Base-by-base conservation (phyloP, 2,797 vertebrate species). In the Coregonus ussuriensis region DNA sequence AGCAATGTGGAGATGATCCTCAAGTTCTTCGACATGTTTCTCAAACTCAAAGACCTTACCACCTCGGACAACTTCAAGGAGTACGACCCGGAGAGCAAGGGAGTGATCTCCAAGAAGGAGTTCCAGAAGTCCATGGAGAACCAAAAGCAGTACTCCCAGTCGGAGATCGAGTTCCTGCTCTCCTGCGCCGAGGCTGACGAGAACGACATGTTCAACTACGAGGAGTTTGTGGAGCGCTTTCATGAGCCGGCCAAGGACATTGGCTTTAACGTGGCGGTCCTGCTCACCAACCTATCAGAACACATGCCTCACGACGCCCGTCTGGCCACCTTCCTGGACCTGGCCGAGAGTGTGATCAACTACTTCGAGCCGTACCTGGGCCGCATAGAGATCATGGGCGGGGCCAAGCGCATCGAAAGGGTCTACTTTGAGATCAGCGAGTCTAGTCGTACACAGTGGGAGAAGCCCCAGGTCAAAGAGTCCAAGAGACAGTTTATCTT, bases 21-120 rank as follows among this genome's bases (percentile, higher is more conserved):
- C 62, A 99, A 99, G 88, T 99, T 99, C 92, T 99, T 99, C 63
- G 98, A 99, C 91, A 99, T 99, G 98, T 99, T 99, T 91, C 96
- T 99, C 81, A 99, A 99, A 91, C 89, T 99, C 88, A 99, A 99
- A 91, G 98, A 99, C 86, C 93, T 99, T 85, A 99, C 98, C 37
- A 96, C 95, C 72, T 99, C 98, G 0, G 98, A 99, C 79, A 95
- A 95, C 90, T 99, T 99, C 90, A 98, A 96, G 88, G 97, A 98
- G 77, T 95, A 96, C 29, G 98, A 99, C 86, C 92, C 94, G 0
- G 98, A 99, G 75, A 94, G 95, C 72, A 99, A 98, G 93, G 98
- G 98, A 21, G 93, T 98, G 5, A 98, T 99, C 87, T 99, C 98
- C 63, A 99, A 98, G 91, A 98, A 97, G 83, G 98, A 99, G 83